A percentile compares a stretch with the other conserved stretches of the same genome.
Conservation (phyloP, 2,888 invertebrate genomes). For the Watsonalla cultraria region DNA sequence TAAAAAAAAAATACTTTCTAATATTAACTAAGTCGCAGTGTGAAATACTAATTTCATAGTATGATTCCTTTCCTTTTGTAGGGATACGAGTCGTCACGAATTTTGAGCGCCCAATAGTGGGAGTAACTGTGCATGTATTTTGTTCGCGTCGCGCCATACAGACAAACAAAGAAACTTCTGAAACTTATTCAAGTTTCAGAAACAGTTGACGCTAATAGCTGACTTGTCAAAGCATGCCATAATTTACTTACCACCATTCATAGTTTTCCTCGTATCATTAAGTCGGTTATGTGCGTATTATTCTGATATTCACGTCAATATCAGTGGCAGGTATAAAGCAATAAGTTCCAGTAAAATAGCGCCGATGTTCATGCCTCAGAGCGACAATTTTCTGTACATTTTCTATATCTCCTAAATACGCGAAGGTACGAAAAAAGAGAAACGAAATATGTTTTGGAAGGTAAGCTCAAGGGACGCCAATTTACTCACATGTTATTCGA, state of each 20-base stretch:
- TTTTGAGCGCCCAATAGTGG: too few species aligned
- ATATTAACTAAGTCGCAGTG: too few species aligned
- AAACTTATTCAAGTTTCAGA: too few species aligned
- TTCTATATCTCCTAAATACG: not conserved
- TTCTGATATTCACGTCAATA: not conserved
- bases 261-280: not conserved
- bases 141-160: too few species aligned
- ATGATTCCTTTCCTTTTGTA: too few species aligned
- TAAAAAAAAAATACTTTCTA: too few species aligned
- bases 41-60: too few species aligned
- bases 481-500: not conserved
- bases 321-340: not conserved
- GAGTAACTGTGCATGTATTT: too few species aligned
- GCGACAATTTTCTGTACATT: conserved; percentile 14
- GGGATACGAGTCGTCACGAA: too few species aligned
- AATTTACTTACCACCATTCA: not conserved
- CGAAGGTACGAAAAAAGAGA: not conserved
- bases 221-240: not conserved
- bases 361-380: conserved; percentile 14
- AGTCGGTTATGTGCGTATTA: not conserved
- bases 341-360: not conserved
- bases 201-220: too few species aligned
- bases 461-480: not conserved
- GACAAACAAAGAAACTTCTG: too few species aligned
- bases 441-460: not conserved